Evolutionary conservation across 2,113 vertebrate genomes (phyloP), one percentile per base, ranked within the genome.

Genomic region (Copsychus sechellarum): DNA sequence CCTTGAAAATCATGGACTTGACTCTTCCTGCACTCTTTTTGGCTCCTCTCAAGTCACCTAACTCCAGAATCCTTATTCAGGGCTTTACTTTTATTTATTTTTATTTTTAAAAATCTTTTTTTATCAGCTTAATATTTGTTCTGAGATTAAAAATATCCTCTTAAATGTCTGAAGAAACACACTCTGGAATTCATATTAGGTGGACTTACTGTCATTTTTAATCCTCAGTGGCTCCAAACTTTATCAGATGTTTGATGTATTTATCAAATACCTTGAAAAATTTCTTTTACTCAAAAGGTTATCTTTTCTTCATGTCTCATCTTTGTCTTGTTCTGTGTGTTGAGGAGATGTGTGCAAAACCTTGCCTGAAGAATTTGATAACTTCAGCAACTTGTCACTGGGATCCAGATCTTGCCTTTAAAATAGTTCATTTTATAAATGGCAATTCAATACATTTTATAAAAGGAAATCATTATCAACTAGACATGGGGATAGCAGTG

Each of bases 341-440:
- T 60, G 74, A 88, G 64, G 62, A 86, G 62, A 88, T 66, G 31
- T 36, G 24, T 88, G 42, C 82, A 70, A 77, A 95, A 8, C 36
- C 64, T 83, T 90, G 45, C 87, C 72, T 85, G 73, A 77, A 93
- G 43, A 88, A 43, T 81, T 70, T 88, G 61, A 53, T 78, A 66
- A 36, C 33, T 95, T 88, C 87, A 84, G 38, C 62, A 87, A 28
- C 65, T 64, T 94, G 74, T 89, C 80, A 77, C 69, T 74, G 47
- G 69, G 26, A 12, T 45, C 12, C 6, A 40, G 20, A 26, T 93
- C 33, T 71, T 67, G 84, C 14, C 54, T 90, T 88, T 92, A 80
- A 90, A 95, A 86, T 36, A 67, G 45, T 81, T 81, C 25, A 78
- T 92, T 93, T 90, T 81, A 47, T 92, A 93, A 91, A 81, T 88